phyloP scores from a whole-genome alignment of 1,140 invertebrate species.

The Nasonia longicornis region DNA sequence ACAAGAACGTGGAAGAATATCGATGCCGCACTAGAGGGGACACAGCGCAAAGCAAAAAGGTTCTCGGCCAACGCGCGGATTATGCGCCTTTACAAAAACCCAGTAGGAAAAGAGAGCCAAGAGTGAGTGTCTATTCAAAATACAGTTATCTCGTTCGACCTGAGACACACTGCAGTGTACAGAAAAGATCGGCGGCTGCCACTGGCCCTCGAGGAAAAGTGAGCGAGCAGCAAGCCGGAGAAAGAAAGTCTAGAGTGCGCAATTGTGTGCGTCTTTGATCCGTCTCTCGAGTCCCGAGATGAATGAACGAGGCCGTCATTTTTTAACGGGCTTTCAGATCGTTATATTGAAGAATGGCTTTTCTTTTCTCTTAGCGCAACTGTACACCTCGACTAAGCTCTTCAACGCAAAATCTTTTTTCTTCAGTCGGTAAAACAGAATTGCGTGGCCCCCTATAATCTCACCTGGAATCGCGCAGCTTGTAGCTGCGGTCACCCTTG shows the following conservation, averaged over 20 bases:
- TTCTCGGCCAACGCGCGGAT: background rate
- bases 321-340: conserved; percentile 5
- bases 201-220: conserved; percentile 2
- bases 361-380: background rate
- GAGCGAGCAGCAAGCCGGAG: background rate
- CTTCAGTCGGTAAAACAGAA: background rate
- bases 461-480: conserved; percentile 65
- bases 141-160: conserved; percentile 27
- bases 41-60: background rate
- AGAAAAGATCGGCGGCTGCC: background rate
- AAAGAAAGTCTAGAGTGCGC: background rate
- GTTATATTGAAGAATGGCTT: conserved; percentile 5
- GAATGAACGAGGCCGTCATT: conserved; percentile 15
- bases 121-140: conserved; percentile 24
- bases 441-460: background rate
- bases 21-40: background rate
- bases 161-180: background rate
- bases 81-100: background rate
- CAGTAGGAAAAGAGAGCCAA: background rate
- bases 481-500: conserved; percentile 67
- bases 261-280: conserved; percentile 23
- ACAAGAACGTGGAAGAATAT: conserved; percentile 15
- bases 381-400: background rate
- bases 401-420: background rate
- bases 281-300: background rate